These are phyloP conservation scores for Melopsittacus undulatus DNA, from an alignment of 2,797 vertebrate species.

Conservation along the genomic window DNA sequence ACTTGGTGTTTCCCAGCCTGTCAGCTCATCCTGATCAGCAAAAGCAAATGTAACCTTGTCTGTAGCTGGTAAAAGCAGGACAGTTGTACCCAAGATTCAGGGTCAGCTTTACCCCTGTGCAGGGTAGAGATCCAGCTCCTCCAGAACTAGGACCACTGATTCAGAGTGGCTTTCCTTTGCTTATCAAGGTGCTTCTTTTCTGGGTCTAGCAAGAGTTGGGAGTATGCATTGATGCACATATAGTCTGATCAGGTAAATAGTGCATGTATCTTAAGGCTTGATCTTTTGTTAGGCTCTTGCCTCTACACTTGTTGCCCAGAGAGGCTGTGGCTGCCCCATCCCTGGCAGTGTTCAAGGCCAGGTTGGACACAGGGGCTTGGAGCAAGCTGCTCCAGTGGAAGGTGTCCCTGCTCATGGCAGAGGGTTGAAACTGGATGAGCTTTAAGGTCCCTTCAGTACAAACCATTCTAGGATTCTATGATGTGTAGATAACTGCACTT, in stretches of 20 bases:
- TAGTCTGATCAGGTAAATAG: background rate
- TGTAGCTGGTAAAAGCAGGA: background rate
- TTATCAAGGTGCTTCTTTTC: background rate
- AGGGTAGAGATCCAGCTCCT: background rate
- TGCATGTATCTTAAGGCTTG: background rate
- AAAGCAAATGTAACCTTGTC: background rate
- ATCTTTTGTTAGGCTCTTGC: background rate
- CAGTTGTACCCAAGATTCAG: background rate
- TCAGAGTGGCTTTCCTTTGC: background rate
- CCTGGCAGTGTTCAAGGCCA: no score
- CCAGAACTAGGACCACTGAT: background rate
- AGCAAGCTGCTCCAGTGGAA: no score
- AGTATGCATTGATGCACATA: accelerated
- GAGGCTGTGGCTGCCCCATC: no score
- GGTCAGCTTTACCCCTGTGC: background rate
- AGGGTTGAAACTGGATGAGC: no score
- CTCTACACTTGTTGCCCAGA: background rate
- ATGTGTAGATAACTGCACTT: background rate
- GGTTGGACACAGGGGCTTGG: no score
- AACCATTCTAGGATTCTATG: background rate
- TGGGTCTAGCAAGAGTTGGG: background rate
- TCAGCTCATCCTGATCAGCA: background rate
- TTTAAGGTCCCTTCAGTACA: no score
- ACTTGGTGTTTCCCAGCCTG: background rate
- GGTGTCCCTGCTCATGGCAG: no score